Evolutionary conservation across 1,140 invertebrate species (phyloP), one percentile per base, ranked within the genome.

Genomic region (Neodiprion virginianus): DNA sequence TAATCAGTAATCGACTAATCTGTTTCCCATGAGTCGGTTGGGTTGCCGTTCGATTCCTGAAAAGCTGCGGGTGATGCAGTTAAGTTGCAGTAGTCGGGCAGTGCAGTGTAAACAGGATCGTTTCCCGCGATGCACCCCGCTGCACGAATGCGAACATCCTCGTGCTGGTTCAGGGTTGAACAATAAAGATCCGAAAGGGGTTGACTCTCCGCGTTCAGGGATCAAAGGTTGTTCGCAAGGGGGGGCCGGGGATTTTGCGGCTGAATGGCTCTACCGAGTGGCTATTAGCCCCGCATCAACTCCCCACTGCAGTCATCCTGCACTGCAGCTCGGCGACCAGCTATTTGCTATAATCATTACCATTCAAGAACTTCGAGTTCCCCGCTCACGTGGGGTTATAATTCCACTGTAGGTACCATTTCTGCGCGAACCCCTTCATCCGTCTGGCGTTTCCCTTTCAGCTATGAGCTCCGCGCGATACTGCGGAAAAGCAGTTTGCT

Each of bases 341-440:
- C 83, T 84, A 86, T 85, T 84, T 85, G 81, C 83, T 80, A 79
- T 85, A 85, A 86, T 86, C 83, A 85, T 85, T 82, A 85, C 82
- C 80, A 85, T 86, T 85, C 83, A 85, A 79, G 72, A 85, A 82
- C 80, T 80, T 80, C 75, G 77, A 83, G 81, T 79, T 61, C 28
- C 1, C 28, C 28, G 11, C 8, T 7, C 53, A 61, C 0, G 53
- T 12, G n/a, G 53, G 53, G 53, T 61, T 61, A 17, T 17, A 17
- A 12, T 61, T 61, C 53, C 53, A 61, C 79, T 77, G 79, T 78
- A 81, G 82, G 80, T 79, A 81, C 78, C 76, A 79, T 81, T 82
- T 80, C 79, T 17, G 11, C 40, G 67, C 21, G 7, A 69, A 61
- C 67, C 69, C 72, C 53, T 8, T 8, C 40, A 14, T 28, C 67